A percentile compares a stretch with the other conserved stretches of the same genome.
Conservation (phyloP, 1,140 invertebrate genomes). For the Geopemphigus sp. region DNA sequence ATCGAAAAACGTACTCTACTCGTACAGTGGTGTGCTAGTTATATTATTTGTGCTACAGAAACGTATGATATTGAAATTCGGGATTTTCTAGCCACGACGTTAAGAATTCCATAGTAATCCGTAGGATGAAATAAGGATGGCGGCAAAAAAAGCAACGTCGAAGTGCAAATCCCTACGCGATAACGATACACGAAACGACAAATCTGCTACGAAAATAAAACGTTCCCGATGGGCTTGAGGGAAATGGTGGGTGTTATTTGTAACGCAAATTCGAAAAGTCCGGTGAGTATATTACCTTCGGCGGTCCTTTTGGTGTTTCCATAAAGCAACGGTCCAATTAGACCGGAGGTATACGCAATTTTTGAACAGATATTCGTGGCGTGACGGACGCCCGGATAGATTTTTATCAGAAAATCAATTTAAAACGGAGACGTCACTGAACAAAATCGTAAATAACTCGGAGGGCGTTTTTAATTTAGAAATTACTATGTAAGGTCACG, state of each 20-base stretch:
- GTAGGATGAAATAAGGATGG: neutral
- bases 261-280: slow-evolving; percentile 3
- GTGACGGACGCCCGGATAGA: slow-evolving; percentile 1
- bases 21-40: neutral
- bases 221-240: neutral
- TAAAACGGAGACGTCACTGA: slow-evolving; percentile 14
- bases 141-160: neutral
- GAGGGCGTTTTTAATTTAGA: slow-evolving; percentile 31
- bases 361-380: neutral
- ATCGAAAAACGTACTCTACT: neutral
- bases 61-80: slow-evolving; percentile 10
- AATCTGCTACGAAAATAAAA: slow-evolving; percentile 8
- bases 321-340: slow-evolving; percentile 23
- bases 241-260: neutral
- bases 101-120: slow-evolving; percentile 9
- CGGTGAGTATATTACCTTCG: neutral
- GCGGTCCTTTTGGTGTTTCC: neutral
- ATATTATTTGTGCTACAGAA: neutral
- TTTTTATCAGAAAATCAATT: slow-evolving; percentile 20
- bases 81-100: neutral
- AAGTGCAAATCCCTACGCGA: neutral
- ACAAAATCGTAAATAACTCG: slow-evolving; percentile 14
- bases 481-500: neutral
- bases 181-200: neutral
- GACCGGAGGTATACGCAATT: neutral